Evolutionary conservation across 2,888 invertebrate genomes (phyloP).

Genomic region (Pteria penguin): DNA sequence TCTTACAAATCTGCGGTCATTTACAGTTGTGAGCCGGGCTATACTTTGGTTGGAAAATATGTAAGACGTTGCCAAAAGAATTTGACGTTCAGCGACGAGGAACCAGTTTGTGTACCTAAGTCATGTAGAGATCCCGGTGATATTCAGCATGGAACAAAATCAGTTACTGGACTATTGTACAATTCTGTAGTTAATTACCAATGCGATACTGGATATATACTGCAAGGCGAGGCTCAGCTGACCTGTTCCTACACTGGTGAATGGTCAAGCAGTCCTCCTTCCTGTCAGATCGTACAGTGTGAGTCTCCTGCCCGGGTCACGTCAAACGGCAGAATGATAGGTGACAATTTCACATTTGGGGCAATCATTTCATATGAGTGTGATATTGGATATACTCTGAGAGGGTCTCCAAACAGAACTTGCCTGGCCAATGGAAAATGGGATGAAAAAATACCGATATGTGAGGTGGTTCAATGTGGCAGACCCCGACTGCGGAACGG

Average conservation of each 20-base stretch:
- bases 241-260: slow-evolving; percentile 54
- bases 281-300: slow-evolving; percentile 61
- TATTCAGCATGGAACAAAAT: slow-evolving; percentile 55
- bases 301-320: slow-evolving; percentile 56
- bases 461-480: slow-evolving; percentile 68
- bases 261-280: slow-evolving; percentile 62
- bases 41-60: slow-evolving; percentile 62
- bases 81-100: slow-evolving; percentile 62
- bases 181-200: slow-evolving; percentile 49
- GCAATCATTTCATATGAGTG: slow-evolving; percentile 70
- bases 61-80: slow-evolving; percentile 65
- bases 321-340: slow-evolving; percentile 58
- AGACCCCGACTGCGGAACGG: slow-evolving; percentile 57
- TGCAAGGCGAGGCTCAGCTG: slow-evolving; percentile 50
- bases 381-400: slow-evolving; percentile 66
- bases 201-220: slow-evolving; percentile 60
- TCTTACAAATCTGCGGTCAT: slow-evolving; percentile 57
- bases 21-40: slow-evolving; percentile 74
- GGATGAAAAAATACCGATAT: slow-evolving; percentile 66
- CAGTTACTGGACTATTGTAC: slow-evolving; percentile 38
- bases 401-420: slow-evolving; percentile 54
- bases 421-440: slow-evolving; percentile 73
- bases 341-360: slow-evolving; percentile 58
- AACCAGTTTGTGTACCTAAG: slow-evolving; percentile 59
- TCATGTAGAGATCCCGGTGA: slow-evolving; percentile 53